These are phyloP conservation scores for Laticauda colubrina DNA, from an alignment of 2,113 vertebrate species.

Conservation along the genomic window DNA sequence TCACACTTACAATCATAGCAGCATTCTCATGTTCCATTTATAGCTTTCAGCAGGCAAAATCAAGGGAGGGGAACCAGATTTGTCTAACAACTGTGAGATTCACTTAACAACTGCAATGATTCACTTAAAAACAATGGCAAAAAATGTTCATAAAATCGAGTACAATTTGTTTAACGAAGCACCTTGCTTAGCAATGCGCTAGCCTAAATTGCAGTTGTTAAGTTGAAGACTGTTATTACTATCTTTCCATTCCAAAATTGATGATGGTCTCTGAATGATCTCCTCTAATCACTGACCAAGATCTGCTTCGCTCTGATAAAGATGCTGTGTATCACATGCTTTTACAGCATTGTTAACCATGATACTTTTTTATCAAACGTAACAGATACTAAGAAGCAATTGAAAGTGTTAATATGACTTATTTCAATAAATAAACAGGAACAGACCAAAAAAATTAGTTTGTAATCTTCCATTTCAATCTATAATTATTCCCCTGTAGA, in stretches of 20 bases:
- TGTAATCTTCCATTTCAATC: neutral
- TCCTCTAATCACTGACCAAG: neutral
- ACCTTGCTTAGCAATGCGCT: neutral
- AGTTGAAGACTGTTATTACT: neutral
- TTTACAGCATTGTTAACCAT: neutral
- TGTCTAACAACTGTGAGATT: too few species aligned
- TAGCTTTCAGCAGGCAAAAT: too few species aligned
- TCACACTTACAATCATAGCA: too few species aligned
- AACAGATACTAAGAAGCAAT: neutral
- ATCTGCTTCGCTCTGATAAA: neutral
- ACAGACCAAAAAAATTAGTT: neutral
- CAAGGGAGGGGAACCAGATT: too few species aligned
- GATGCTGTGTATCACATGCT: too few species aligned
- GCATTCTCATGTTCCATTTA: too few species aligned
- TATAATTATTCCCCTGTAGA: neutral
- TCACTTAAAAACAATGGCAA: too few species aligned
- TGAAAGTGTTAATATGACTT: neutral
- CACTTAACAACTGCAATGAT: too few species aligned
- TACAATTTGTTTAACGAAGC: neutral
- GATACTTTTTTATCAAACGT: neutral
- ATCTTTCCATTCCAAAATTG: neutral
- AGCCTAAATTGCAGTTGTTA: neutral
- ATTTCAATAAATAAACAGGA: neutral
- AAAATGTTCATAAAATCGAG: too few species aligned
- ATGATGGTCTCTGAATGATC: neutral